These are phyloP conservation scores for Megatriorchis doriae DNA, from an alignment of 2,113 vertebrate species.

Conservation along the genomic window DNA sequence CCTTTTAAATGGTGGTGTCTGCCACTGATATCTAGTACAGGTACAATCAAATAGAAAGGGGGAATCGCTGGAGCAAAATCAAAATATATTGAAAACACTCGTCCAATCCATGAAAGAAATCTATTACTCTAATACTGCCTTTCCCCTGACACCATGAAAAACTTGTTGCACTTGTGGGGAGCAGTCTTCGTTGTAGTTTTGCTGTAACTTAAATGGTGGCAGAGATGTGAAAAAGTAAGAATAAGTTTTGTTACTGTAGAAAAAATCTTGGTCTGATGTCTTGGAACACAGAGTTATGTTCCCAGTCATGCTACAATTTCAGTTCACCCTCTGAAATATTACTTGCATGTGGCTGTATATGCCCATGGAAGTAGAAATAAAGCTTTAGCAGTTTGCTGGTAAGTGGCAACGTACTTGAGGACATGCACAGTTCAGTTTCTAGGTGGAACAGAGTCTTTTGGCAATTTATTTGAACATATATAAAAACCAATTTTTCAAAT, in stretches of 20 bases:
- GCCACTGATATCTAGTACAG: neutral
- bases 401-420: neutral
- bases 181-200: neutral
- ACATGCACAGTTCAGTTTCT: neutral
- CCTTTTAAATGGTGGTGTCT: neutral
- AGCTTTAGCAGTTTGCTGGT: neutral
- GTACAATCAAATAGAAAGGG: constrained; percentile 22
- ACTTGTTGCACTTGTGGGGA: neutral
- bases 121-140: neutral
- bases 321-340: neutral
- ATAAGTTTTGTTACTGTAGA: neutral
- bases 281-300: neutral
- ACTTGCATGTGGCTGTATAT: rapidly evolving
- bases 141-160: neutral
- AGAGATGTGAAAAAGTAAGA: neutral
- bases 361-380: neutral
- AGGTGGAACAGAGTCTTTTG: neutral
- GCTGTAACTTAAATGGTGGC: neutral
- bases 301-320: rapidly evolving
- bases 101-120: constrained; percentile 13
- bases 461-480: neutral
- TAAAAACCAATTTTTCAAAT: neutral
- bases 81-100: constrained; percentile 18
- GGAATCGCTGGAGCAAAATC: constrained; percentile 7
- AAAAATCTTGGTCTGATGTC: neutral